phyloP scores from a whole-genome alignment of 2,888 invertebrate species.

The Epicampocera succincta region DNA sequence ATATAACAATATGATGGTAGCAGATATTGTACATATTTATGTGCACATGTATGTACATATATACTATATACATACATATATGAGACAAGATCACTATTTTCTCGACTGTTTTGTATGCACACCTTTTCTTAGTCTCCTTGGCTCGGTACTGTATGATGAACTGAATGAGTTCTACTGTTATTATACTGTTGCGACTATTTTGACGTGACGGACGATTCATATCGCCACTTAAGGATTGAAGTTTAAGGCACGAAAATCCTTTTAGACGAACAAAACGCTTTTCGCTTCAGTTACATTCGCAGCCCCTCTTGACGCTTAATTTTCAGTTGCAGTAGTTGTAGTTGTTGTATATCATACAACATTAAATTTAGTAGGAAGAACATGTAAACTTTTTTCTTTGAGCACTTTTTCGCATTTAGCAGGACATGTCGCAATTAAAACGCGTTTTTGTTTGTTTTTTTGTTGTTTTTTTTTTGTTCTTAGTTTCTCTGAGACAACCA shows the following conservation, averaged over 20 bases:
- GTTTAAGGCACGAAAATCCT: conserved; percentile 42
- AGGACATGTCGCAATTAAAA: conserved; percentile 36
- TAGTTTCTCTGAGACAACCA: neutral
- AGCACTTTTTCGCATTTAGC: conserved; percentile 44
- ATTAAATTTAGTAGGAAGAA: conserved; percentile 35
- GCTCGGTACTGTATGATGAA: conserved; percentile 81
- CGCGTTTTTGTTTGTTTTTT: neutral
- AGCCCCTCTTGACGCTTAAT: neutral
- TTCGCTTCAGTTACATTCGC: neutral
- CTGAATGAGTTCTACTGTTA: conserved; percentile 81
- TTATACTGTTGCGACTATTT: conserved; percentile 78
- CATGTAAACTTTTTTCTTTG: conserved; percentile 38
- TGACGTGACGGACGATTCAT: conserved; percentile 79
- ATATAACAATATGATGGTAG: too few species aligned
- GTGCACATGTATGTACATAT: too few species aligned
- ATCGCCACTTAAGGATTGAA: conserved; percentile 64
- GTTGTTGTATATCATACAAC: conserved; percentile 34
- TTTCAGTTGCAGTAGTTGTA: conserved; percentile 6
- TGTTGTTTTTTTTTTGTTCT: too few species aligned
- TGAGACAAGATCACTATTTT: too few species aligned
- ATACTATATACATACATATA: neutral
- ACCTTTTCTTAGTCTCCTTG: conserved; percentile 80
- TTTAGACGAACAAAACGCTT: conserved; percentile 8
- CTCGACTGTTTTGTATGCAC: conserved; percentile 64
- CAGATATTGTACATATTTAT: too few species aligned